Conservation (phyloP, 1,140 invertebrate species). For the Danaus melanippus region DNA sequence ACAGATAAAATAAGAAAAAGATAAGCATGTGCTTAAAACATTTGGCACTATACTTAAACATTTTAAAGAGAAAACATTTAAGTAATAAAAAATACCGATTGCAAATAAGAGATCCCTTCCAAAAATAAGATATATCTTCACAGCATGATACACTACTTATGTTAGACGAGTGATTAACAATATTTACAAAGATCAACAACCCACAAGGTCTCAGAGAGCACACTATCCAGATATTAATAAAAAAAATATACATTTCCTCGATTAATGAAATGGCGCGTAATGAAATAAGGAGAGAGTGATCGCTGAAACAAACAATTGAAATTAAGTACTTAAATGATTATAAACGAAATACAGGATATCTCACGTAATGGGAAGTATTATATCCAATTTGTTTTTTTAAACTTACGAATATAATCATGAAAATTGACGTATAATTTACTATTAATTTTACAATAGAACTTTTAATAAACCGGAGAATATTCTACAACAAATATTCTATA, state of each 20-base stretch:
- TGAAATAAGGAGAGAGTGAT: too few species aligned
- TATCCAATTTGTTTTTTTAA: background rate
- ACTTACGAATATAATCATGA: slow-evolving; percentile 15
- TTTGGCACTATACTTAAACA: slow-evolving; percentile 58
- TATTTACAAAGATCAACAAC: slow-evolving; percentile 65
- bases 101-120: slow-evolving; percentile 42
- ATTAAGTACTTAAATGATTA: too few species aligned
- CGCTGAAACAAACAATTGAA: too few species aligned
- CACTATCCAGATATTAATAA: too few species aligned
- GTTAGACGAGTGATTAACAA: slow-evolving; percentile 53
- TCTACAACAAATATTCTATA: slow-evolving; percentile 65
- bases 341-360: too few species aligned
- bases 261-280: too few species aligned
- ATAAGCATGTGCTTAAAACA: slow-evolving; percentile 39
- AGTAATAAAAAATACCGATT: slow-evolving; percentile 36
- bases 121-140: slow-evolving; percentile 47
- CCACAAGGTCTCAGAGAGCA: slow-evolving; percentile 27
- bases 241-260: too few species aligned
- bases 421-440: too few species aligned
- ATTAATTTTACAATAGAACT: slow-evolving; percentile 16
- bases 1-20: background rate
- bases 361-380: too few species aligned
- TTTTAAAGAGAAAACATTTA: slow-evolving; percentile 37
- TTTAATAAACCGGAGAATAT: slow-evolving; percentile 37
- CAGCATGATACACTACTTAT: slow-evolving; percentile 42